A percentile compares a stretch with the other conserved stretches of the same genome.
Conservation (phyloP, 2,797 vertebrate genomes). For the Hafferia zeledoni region DNA sequence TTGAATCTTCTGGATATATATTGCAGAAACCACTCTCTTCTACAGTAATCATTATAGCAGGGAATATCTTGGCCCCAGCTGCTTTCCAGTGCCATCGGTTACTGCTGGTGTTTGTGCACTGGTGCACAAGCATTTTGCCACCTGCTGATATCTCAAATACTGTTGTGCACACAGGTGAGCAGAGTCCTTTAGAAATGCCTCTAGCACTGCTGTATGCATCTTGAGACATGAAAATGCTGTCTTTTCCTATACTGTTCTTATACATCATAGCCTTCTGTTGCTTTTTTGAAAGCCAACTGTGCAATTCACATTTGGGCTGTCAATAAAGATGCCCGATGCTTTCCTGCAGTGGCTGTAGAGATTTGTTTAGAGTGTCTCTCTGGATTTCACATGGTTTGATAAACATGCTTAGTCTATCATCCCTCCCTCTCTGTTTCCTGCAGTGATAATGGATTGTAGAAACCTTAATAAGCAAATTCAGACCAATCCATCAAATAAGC, state of each 20-base stretch:
- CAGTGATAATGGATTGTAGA: slow-evolving; percentile 38
- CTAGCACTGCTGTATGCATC: background rate
- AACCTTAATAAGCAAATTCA: slow-evolving; percentile 60
- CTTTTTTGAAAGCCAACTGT: background rate
- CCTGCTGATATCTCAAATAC: background rate
- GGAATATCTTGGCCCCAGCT: background rate
- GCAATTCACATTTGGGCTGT: background rate
- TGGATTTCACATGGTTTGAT: slow-evolving; percentile 14
- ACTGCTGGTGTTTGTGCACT: background rate
- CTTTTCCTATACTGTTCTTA: background rate
- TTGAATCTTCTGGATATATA: background rate
- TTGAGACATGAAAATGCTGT: background rate
- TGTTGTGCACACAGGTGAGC: background rate
- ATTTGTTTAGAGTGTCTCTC: background rate
- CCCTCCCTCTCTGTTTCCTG: slow-evolving; percentile 13
- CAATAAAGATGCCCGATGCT: background rate
- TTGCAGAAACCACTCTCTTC: slow-evolving; percentile 3
- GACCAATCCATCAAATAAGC: slow-evolving; percentile 10
- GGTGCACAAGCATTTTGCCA: fast-evolving
- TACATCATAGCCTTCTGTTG: background rate
- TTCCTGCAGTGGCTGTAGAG: slow-evolving; percentile 3
- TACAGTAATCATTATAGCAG: background rate
- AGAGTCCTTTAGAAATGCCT: background rate
- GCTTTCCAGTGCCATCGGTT: background rate
- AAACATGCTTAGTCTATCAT: slow-evolving; percentile 26